phyloP scores from a whole-genome alignment of 2,113 vertebrate species.

The Nyctibius bracteatus region DNA sequence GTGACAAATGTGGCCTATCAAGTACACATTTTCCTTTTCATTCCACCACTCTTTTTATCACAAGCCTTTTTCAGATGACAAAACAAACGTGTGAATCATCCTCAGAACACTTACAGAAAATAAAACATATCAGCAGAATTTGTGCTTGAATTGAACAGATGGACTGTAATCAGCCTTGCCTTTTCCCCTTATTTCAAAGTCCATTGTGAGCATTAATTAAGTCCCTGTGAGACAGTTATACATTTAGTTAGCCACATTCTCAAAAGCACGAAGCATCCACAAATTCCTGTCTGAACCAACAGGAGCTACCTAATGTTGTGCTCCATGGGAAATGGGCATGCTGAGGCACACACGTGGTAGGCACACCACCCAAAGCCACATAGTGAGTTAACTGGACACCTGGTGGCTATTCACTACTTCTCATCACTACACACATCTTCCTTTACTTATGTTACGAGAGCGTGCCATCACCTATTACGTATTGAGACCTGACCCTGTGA shows the following conservation, averaged over 20 bases:
- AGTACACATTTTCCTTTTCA: not conserved
- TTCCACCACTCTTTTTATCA: not conserved
- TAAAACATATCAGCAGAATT: not conserved
- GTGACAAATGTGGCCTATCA: not conserved
- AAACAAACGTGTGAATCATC: not conserved
- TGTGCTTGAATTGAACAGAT: not conserved
- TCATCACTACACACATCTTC: not conserved
- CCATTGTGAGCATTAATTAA: not conserved
- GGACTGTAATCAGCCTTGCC: not conserved
- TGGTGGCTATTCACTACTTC: not conserved
- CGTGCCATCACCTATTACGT: rapidly evolving
- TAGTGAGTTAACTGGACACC: not conserved
- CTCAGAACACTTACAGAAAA: not conserved
- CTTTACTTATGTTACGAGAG: not conserved
- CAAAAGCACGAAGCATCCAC: not conserved
- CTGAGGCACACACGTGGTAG: not conserved
- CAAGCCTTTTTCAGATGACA: not conserved
- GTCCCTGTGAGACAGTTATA: not conserved
- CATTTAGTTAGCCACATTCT: not conserved
- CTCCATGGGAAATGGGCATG: not conserved
- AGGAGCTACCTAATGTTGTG: not conserved
- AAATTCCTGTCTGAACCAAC: not conserved
- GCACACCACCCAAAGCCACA: not conserved
- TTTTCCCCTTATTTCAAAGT: not conserved
- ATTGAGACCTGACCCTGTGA: not conserved